Evolutionary conservation across 2,113 vertebrate species (phyloP).

Genomic region (Gobio gobio): DNA sequence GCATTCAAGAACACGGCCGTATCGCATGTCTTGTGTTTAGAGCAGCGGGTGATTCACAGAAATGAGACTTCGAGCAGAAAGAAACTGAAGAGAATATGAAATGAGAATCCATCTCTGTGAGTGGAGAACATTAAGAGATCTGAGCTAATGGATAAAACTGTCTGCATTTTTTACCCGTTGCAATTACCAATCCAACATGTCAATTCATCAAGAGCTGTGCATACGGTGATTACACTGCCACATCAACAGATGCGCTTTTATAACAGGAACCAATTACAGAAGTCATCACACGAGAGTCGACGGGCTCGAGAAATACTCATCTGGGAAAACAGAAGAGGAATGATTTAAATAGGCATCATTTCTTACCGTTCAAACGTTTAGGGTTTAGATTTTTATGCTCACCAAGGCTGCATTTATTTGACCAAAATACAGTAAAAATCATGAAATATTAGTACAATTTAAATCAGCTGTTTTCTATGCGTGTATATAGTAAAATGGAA

Average conservation of each 20-base stretch:
- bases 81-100: conserved; percentile 54
- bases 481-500: too few relatives aligned
- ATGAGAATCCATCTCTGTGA: conserved; percentile 60
- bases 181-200: conserved; percentile 72
- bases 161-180: conserved; percentile 66
- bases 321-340: too few relatives aligned
- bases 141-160: conserved; percentile 66
- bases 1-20: neutral
- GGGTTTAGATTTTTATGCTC: too few relatives aligned
- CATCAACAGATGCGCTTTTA: conserved; percentile 79
- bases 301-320: neutral
- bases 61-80: neutral
- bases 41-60: neutral
- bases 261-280: conserved; percentile 78
- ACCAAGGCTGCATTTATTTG: too few relatives aligned
- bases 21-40: neutral
- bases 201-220: conserved; percentile 79
- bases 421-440: too few relatives aligned
- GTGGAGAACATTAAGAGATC: conserved; percentile 66
- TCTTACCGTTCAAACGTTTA: too few relatives aligned
- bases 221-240: conserved; percentile 76
- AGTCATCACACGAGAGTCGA: conserved; percentile 72
- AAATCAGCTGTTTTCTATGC: too few relatives aligned
- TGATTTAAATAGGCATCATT: too few relatives aligned
- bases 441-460: too few relatives aligned